phyloP scores from a whole-genome alignment of 2,113 vertebrate genomes.

The Sphaerodactylus townsendi region DNA sequence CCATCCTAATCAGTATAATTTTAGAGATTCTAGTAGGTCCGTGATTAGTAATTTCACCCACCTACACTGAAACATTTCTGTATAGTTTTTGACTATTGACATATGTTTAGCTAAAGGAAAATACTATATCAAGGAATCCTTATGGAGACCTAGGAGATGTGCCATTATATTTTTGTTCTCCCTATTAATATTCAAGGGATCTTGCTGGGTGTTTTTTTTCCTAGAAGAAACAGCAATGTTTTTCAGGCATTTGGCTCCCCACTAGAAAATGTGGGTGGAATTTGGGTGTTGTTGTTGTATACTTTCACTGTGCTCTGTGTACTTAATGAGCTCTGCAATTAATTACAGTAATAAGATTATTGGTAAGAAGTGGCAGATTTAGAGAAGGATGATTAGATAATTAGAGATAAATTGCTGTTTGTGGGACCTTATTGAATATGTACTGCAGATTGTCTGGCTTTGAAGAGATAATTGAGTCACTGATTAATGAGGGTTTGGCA shows the following conservation, averaged over 20 bases:
- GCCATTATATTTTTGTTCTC: constrained; percentile 2
- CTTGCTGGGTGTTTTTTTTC: constrained; percentile 2
- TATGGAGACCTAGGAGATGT: constrained; percentile 6
- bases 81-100: background rate
- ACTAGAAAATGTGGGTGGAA: background rate
- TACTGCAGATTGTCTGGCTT: constrained; percentile 5
- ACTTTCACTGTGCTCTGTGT: background rate
- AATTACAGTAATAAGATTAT: constrained; percentile 43
- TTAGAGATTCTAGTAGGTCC: background rate
- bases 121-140: background rate
- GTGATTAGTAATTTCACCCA: background rate
- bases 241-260: background rate
- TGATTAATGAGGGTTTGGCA: background rate
- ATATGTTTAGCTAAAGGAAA: background rate
- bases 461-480: background rate
- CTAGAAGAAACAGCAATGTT: constrained; percentile 12
- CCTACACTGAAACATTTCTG: background rate
- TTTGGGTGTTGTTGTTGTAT: constrained; percentile 10
- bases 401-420: constrained; percentile 38
- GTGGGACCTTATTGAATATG: constrained; percentile 28
- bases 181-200: constrained; percentile 11
- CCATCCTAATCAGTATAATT: background rate
- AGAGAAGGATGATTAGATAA: constrained; percentile 32
- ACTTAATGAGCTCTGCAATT: constrained; percentile 38
- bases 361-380: constrained; percentile 39